phyloP scores from a whole-genome alignment of 2,888 invertebrate genomes.

The Dicyrtoma fusca region DNA sequence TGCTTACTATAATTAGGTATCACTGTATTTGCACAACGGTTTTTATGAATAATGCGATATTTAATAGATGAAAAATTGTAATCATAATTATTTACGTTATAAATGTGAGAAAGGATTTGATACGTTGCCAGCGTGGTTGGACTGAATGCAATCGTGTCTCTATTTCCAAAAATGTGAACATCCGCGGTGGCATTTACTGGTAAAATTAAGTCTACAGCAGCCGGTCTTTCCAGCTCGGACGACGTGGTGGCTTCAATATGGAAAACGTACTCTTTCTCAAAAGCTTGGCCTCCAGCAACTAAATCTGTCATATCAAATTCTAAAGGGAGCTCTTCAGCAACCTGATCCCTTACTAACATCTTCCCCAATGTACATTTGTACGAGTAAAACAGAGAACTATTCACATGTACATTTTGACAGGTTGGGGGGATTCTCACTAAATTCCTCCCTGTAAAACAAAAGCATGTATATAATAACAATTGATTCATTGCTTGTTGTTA shows the following conservation, averaged over 20 bases:
- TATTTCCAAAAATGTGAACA: constrained; percentile 5
- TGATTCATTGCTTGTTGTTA: too few relatives aligned
- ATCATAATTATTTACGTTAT: constrained; percentile 10
- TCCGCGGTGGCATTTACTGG: constrained; percentile 22
- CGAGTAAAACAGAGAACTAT: background rate
- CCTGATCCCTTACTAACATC: constrained; percentile 28
- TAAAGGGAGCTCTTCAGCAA: constrained; percentile 13
- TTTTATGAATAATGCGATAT: too few relatives aligned
- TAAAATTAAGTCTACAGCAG: constrained; percentile 1
- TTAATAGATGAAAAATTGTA: background rate
- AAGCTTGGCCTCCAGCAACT: constrained; percentile 19
- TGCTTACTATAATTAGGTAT: too few relatives aligned
- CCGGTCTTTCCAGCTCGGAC: constrained; percentile 32
- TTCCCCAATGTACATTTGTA: constrained; percentile 39
- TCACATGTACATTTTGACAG: constrained; percentile 24
- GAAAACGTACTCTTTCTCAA: constrained; percentile 32
- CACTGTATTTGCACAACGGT: too few relatives aligned
- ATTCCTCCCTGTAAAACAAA: constrained; percentile 27
- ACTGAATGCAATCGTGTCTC: constrained; percentile 13
- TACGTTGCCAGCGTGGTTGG: background rate
- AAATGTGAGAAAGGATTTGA: constrained; percentile 31
- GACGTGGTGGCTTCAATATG: constrained; percentile 40
- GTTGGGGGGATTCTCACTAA: constrained; percentile 23
- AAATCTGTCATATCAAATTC: constrained; percentile 46
- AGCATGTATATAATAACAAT: too few relatives aligned